Percentiles rank a stretch among this genome's conserved stretches.
These are phyloP conservation scores for Echinometra lucunter DNA, from an alignment of 53 echinoderm and acorn worm species.

Conservation along the genomic window DNA sequence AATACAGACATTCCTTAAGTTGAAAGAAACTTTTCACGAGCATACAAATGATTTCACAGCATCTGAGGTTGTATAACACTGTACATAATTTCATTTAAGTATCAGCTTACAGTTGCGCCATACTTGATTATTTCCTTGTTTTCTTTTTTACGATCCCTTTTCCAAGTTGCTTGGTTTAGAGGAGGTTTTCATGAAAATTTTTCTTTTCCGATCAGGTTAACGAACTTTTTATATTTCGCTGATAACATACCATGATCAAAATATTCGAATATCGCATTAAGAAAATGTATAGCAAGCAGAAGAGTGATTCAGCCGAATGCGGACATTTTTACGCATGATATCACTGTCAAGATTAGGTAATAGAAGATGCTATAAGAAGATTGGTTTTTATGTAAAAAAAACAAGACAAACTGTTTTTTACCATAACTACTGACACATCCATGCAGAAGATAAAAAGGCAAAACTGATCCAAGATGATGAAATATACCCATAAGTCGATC, in stretches of 20 bases:
- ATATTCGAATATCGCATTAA: background rate
- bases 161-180: background rate
- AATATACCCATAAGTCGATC: conserved; percentile 29
- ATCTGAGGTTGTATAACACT: background rate
- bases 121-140: background rate
- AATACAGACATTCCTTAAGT: background rate
- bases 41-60: background rate
- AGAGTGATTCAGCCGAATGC: background rate
- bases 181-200: background rate
- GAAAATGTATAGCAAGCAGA: background rate
- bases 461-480: conserved; percentile 5
- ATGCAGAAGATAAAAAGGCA: background rate
- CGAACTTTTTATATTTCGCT: background rate
- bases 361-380: no score
- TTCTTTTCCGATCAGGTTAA: no score
- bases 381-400: background rate
- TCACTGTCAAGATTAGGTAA: no score
- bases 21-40: background rate
- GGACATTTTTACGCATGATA: background rate
- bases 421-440: background rate
- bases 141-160: background rate
- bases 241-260: background rate
- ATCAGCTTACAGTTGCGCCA: no score
- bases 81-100: no score
- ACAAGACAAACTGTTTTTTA: no score